Evolutionary conservation across 2,797 vertebrate species (phyloP), one percentile per base, ranked within the genome.

Genomic region (Furcifer pardalis): DNA sequence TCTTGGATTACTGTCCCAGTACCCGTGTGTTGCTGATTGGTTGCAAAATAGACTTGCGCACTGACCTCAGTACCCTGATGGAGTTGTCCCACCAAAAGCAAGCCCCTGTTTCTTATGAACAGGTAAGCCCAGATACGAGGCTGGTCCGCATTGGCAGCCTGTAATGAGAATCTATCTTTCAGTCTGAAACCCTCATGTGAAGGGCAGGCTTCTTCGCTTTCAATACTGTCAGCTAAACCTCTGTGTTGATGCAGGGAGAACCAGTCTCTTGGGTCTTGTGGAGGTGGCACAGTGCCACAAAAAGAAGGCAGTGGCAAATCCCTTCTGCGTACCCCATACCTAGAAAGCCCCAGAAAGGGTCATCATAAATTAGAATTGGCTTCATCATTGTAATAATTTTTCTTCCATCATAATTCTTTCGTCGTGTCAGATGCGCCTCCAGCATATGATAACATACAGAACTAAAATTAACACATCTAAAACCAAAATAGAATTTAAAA

Each of bases 71-170:
- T 94, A 98, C 98, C 0, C 96, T 98, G 66, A 97, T 98, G 96
- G 98, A 99, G 94, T 96, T 99, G 89, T 98, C 98, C 79, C 97
- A 97, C 94, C 98, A 98, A 95, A 98, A 98, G 93, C 97, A 98
- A 92, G 95, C 95, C 0, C 98, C 98, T 17, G 93, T 99, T 89
- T 97, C 98, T 81, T 96, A 98, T 0, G 98, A 99, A 89, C 98
- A 99, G 97, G 98, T 98, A 59, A n/a, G 93, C 9, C 37, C 27
- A 15, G 27, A 4, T 13, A 1, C 32, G 4, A 5, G 35, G 21
- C 46, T 76, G 37, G 7, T 52, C 25, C 49, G 23, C 10, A 49
- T 69, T n/a, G 46, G 37, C 69, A 37, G 56, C 8, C 46, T 59
- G 13, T n/a, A 15, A 35, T 42, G 59, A 23, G 21, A 44, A 25